Evolutionary conservation across 2,888 invertebrate species (phyloP), one percentile per base, ranked within the genome.

Genomic region (Conus canariensis): DNA sequence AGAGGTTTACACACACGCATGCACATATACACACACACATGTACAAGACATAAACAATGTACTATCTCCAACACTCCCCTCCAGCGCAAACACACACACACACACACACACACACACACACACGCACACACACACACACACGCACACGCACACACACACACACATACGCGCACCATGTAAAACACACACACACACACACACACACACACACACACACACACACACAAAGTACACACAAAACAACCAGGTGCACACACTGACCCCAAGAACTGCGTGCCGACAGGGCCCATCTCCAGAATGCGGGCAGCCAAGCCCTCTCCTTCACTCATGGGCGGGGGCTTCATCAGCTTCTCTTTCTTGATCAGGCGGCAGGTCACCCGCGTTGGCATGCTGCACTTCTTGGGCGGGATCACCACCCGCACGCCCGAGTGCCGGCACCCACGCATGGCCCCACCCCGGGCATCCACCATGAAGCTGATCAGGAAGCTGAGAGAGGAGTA

Each of bases 401-500:
- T 97, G 0, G 99, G 99, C 1, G 99, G 99, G 80, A 99, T 99
- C 94, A 99, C 99, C 93, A 99, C 98, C 58, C 99, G 97, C 30
- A 99, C 99, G 0, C 99, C 99, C 64, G 99, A 99, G 95, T 99
- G 99, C 67, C 99, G 98, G 95, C 99, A 99, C 4, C 99, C 99
- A 30, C 99, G 97, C 98, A 99, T 98, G 6, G 99, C 99, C 7
- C 99, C 99, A 45, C 99, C 99, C 9, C 99, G 97, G 7, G 99
- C 99, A 96, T 99, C 99, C 95, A 99, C 99, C 97, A 99, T 97
- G 97, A 99, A 99, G 92, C 99, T 99, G 94, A 99, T 99, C 97
- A 99, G 97, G 97, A 99, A 99, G 96, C 99, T 99, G 97, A 92
- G 91, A 82, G 58, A 14, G 64, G 45, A 93, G 92, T 91, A 85